Base-by-base conservation (phyloP, 2,113 vertebrate species). In the Guaruba guarouba region DNA sequence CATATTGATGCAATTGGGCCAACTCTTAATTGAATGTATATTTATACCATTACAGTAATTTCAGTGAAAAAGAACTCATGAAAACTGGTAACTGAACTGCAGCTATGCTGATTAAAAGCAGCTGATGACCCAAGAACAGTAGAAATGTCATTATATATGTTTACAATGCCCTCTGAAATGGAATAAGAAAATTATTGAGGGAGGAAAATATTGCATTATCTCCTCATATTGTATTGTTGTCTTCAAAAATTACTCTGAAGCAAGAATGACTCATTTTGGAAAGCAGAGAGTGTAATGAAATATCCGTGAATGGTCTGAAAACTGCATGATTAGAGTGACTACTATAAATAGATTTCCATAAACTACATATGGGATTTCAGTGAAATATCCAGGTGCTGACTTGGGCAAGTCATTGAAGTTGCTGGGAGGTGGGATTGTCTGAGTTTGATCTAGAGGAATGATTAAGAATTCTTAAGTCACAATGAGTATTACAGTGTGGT, bases 231-330 rank as follows among this genome's bases (percentile, higher is more conserved):
- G 46, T 86, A 55, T 52, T 82, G 64, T 69, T 23, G 2, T 86
- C 64, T 88, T 75, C 35, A 55, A 35, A 92, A 95, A 92, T 69
- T 0, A 52, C 44, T 86, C 82, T 75, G 66, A 81, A 88, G 59
- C 31, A 88, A 88, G 61, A 94, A 63, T 92, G 55, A 91, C 25
- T 95, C 33, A 83, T 63, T 92, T 74, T 86, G 91, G 61, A 91
- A 95, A 92, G 46, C 17, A 73, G 27, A 79, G 35, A 66, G 70
- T 43, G 17, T 79, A 79, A 85, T 52, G 29, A 89, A 96, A 92
- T 87, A 68, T 24, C 84, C 78, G 73, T 86, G 55, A 69, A 79
- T 89, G 57, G 49, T 61, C 86, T 91, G 89, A 68, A 84, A 93
- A 82, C 35, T 18, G n/a, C 17, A 57, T 84, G 35, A 16, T 63